Base-by-base conservation (phyloP, 2,113 vertebrate species). In the Bufo bufo region DNA sequence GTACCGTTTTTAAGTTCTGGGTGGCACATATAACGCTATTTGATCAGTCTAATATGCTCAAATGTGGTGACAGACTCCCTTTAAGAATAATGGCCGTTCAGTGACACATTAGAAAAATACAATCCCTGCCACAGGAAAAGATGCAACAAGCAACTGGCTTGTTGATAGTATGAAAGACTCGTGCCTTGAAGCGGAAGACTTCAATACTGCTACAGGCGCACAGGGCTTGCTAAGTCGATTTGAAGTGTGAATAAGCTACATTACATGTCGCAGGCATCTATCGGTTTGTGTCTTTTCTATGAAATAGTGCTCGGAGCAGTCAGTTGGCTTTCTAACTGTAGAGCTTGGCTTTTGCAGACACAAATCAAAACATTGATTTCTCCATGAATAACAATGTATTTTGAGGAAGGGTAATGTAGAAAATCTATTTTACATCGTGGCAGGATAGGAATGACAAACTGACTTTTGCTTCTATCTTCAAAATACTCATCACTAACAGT, bases 321-420 rank as follows among this genome's bases (percentile, higher is more conserved):
- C 69, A 12, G 23, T 56, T 61, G 17, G 50, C 33, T 59, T 45
- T 56, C 45, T 84, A 84, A 72, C 49, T 14, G 17, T 23, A 19
- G 66, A 43, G 49, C 83, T 58, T 13, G 84, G 71, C 33, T 77
- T 85, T 58, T 56, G 69, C 47, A 1, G 56, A 63, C 72, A 86
- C 74, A 86, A 86, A 86, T 86, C 56, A 86, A 86, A 77, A 86
- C 74, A 86, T 86, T 59, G 85, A 86, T 77, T 86, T 86, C 45
- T 78, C 56, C 43, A 65, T 77, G 85, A 86, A 86, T 86, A 86
- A 78, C 85, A 86, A 78, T 86, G 85, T 86, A 45, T 77, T 84
- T 78, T 78, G 74, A 77, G 85, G 58, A 85, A 65, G 72, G 23
- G 66, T 65, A 50, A 86, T 65, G 85, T 77, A 78, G 43, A 86